Evolutionary conservation across 2,888 invertebrate genomes (phyloP).

Genomic region (Eupithecia tripunctaria): DNA sequence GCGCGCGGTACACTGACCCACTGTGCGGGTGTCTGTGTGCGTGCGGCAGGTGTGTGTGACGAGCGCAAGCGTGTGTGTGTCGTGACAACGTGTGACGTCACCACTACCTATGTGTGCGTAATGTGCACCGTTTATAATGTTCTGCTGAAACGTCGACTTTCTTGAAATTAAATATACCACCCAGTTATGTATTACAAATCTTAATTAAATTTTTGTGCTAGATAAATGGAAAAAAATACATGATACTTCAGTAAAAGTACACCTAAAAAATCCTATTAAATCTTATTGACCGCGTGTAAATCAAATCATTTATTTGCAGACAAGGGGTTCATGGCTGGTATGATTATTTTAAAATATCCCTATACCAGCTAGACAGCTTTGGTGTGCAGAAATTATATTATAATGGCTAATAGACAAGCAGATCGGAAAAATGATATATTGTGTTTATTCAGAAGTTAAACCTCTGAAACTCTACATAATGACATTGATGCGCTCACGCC

Average conservation of each 20-base stretch:
- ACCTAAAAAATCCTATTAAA: background rate
- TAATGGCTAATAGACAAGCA: no score
- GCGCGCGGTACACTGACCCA: constrained; percentile 62
- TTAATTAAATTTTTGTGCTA: background rate
- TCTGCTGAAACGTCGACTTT: background rate
- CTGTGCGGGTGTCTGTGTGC: constrained; percentile 45
- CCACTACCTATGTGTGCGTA: constrained; percentile 25
- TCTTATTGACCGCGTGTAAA: background rate
- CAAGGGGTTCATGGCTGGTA: no score
- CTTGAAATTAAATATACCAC: background rate
- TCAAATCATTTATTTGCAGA: no score
- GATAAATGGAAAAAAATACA: background rate
- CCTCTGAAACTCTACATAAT: background rate
- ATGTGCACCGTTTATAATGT: constrained; percentile 18
- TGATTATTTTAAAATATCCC: no score
- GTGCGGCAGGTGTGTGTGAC: constrained; percentile 31
- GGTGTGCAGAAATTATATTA: no score
- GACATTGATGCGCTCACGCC: background rate
- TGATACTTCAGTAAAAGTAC: background rate
- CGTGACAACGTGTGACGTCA: constrained; percentile 15
- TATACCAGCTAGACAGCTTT: no score
- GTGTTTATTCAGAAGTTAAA: no score
- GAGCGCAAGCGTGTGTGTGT: constrained; percentile 28
- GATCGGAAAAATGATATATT: no score
- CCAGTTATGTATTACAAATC: background rate